Percentiles rank a stretch among this genome's conserved stretches.
Conservation (phyloP, 2,113 vertebrate genomes). For the Tragelaphus scriptus region DNA sequence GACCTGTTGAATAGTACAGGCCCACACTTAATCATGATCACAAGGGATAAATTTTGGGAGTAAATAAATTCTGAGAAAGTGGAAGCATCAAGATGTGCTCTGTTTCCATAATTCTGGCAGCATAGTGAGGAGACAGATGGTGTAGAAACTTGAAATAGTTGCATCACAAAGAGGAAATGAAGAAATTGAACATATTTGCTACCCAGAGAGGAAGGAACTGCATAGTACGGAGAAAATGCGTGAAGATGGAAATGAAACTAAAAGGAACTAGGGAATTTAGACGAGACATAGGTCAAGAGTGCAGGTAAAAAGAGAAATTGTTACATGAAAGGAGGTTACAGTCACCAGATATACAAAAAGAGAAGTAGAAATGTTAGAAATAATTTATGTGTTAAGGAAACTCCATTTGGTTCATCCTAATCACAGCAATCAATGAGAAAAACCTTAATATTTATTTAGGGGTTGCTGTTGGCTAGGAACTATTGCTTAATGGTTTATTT, state of each 20-base stretch:
- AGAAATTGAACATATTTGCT: background rate
- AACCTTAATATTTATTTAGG: background rate
- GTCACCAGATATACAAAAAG: background rate
- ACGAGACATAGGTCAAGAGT: background rate
- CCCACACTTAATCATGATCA: background rate
- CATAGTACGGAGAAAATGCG: background rate
- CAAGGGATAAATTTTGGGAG: background rate
- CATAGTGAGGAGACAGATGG: conserved; percentile 31
- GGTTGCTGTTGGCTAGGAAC: background rate
- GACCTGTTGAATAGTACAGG: background rate
- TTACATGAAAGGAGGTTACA: background rate
- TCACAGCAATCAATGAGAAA: background rate
- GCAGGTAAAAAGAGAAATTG: background rate
- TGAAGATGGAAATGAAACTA: conserved; percentile 1
- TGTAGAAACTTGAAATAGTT: conserved; percentile 39
- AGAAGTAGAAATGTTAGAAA: background rate
- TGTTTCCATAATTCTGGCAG: conserved; percentile 38
- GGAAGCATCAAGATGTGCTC: background rate
- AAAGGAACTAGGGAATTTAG: background rate
- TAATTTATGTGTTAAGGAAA: background rate
- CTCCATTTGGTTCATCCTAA: background rate
- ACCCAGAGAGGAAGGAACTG: background rate
- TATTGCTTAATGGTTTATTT: background rate
- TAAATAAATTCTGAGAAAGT: conserved; percentile 43
- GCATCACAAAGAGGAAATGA: conserved; percentile 21